phyloP scores from a whole-genome alignment of 2,113 vertebrate genomes.

The Himantopus leucocephalus region DNA sequence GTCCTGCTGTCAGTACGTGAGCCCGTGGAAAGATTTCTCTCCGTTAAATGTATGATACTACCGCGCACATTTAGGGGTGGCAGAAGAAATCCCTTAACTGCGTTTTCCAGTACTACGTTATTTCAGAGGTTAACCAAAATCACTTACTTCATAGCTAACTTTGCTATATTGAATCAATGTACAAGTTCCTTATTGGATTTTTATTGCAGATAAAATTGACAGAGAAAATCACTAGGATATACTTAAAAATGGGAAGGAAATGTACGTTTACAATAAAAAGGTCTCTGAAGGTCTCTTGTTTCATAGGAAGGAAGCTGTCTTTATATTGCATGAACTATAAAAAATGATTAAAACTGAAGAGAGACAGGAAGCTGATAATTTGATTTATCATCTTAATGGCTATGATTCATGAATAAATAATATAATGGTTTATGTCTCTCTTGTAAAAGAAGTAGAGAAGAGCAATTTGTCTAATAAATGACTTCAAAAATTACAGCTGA shows the following conservation, averaged over 20 bases:
- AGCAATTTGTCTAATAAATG: constrained; percentile 68
- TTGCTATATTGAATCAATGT: constrained; percentile 51
- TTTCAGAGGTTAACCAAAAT: constrained; percentile 57
- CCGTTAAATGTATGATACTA: background rate
- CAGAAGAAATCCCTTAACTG: background rate
- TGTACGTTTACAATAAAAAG: constrained; percentile 68
- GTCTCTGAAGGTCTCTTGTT: constrained; percentile 72
- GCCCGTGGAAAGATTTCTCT: background rate
- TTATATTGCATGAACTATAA: constrained; percentile 82
- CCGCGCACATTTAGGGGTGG: background rate
- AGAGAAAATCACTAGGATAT: constrained; percentile 58
- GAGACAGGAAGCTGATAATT: constrained; percentile 81
- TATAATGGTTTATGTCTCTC: constrained; percentile 73
- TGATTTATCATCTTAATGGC: constrained; percentile 82
- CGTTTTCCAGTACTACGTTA: background rate
- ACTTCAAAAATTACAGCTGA: constrained; percentile 59
- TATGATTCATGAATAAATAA: constrained; percentile 83
- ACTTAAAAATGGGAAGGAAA: constrained; percentile 73
- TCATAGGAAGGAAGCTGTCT: constrained; percentile 83
- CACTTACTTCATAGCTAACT: constrained; percentile 54
- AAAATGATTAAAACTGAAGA: constrained; percentile 75
- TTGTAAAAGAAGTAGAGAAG: constrained; percentile 70
- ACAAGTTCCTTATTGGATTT: constrained; percentile 63
- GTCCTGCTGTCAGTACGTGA: background rate
- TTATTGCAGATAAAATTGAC: constrained; percentile 68